A percentile compares a stretch with the other conserved stretches of the same genome.
Evolutionary conservation across 2,797 vertebrate genomes (phyloP).

Genomic region (Agapornis canus): DNA sequence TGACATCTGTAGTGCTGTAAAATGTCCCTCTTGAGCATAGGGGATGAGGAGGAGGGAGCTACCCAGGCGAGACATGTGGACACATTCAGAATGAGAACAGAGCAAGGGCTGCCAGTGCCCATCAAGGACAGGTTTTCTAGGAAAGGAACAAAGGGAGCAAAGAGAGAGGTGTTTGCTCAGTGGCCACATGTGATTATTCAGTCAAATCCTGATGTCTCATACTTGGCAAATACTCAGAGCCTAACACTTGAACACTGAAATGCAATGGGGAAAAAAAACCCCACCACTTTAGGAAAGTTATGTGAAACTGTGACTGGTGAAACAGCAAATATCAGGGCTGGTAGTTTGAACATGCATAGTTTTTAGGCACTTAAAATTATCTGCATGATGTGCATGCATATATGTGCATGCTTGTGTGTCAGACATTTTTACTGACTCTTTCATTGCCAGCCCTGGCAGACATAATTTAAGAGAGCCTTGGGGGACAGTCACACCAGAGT

Average conservation of each 20-base stretch:
- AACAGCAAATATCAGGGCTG: not conserved
- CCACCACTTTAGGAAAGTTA: fast-evolving
- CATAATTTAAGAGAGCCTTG: fast-evolving
- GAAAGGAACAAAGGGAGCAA: not conserved
- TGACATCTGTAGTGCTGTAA: not conserved
- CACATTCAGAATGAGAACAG: fast-evolving
- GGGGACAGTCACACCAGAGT: fast-evolving
- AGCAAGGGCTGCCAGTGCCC: not conserved
- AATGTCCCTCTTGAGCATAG: not conserved
- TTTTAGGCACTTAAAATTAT: fast-evolving
- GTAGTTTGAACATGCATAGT: fast-evolving
- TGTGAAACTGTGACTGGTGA: fast-evolving
- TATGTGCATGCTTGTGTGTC: fast-evolving
- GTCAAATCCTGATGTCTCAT: not conserved
- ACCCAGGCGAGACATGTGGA: fast-evolving
- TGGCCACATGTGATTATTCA: fast-evolving
- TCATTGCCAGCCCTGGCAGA: not conserved
- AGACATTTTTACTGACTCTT: fast-evolving
- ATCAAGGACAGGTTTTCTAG: not conserved
- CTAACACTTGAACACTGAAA: not conserved
- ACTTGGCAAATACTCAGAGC: not conserved
- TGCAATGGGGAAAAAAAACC: not conserved
- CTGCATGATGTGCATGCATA: fast-evolving
- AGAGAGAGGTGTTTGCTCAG: not conserved
- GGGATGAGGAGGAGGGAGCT: not conserved